Conservation (phyloP, 1,140 invertebrate species). For the Ostrea edulis region DNA sequence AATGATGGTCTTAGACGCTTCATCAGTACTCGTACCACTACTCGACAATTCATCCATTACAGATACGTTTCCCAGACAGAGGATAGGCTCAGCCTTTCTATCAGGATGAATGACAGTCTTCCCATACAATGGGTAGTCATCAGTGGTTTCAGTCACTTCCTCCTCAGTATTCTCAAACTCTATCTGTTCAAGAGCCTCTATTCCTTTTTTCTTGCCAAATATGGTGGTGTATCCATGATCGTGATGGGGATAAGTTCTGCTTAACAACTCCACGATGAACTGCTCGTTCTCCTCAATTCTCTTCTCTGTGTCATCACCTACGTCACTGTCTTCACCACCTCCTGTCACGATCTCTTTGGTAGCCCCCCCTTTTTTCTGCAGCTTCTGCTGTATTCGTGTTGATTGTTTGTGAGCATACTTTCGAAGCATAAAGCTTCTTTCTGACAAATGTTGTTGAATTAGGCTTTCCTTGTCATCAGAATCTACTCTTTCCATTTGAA, state of each 20-base stretch:
- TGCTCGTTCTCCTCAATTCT: slow-evolving; percentile 69
- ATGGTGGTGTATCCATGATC: slow-evolving; percentile 76
- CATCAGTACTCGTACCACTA: slow-evolving; percentile 51
- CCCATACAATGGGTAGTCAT: slow-evolving; percentile 34
- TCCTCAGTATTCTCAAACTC: slow-evolving; percentile 46
- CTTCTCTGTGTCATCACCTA: slow-evolving; percentile 61
- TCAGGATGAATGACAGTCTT: slow-evolving; percentile 46
- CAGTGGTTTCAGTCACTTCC: slow-evolving; percentile 33
- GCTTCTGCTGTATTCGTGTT: neutral
- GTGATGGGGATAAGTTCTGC: slow-evolving; percentile 69
- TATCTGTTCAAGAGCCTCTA: slow-evolving; percentile 56
- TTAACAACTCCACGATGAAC: slow-evolving; percentile 70
- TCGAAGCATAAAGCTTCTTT: slow-evolving; percentile 27
- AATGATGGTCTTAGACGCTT: slow-evolving; percentile 60
- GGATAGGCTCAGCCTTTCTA: slow-evolving; percentile 61
- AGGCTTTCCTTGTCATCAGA: slow-evolving; percentile 26
- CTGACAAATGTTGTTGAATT: slow-evolving; percentile 5
- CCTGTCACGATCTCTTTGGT: neutral
- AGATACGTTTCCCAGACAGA: slow-evolving; percentile 65
- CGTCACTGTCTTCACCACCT: slow-evolving; percentile 49
- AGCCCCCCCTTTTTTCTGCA: neutral
- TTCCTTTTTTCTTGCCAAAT: slow-evolving; percentile 70
- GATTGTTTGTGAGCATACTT: slow-evolving; percentile 34
- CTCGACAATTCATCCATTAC: slow-evolving; percentile 60
- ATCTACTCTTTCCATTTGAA: slow-evolving; percentile 3